Conservation (phyloP, 2,888 invertebrate genomes). For the Poecilobothrus nobilitatus region DNA sequence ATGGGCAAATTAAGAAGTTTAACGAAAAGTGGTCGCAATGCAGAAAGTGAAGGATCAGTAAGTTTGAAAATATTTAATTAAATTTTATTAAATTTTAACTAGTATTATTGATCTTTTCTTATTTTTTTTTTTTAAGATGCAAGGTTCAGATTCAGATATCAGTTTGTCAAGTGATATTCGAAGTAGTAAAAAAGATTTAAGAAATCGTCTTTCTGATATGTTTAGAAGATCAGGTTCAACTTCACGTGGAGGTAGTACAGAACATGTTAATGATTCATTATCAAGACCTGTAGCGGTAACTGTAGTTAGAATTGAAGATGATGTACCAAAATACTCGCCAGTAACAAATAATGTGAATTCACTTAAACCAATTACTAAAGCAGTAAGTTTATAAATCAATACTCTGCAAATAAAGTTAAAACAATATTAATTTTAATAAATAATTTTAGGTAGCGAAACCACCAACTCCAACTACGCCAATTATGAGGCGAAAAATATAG, state of each 20-base stretch:
- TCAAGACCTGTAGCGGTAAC: slow-evolving; percentile 49
- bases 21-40: slow-evolving; percentile 62
- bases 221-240: slow-evolving; percentile 61
- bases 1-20: slow-evolving; percentile 77
- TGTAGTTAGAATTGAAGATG: slow-evolving; percentile 38
- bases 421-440: not conserved
- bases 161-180: slow-evolving; percentile 53
- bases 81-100: not conserved
- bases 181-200: slow-evolving; percentile 65
- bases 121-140: slow-evolving; percentile 39
- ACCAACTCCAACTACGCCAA: slow-evolving; percentile 39
- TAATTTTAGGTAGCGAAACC: slow-evolving; percentile 37
- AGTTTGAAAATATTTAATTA: slow-evolving; percentile 17
- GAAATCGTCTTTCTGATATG: slow-evolving; percentile 73
- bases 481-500: slow-evolving; percentile 31
- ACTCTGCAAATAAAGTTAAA: not conserved
- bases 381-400: slow-evolving; percentile 23
- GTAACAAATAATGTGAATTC: slow-evolving; percentile 35
- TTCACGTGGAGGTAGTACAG: slow-evolving; percentile 57
- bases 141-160: slow-evolving; percentile 66
- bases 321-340: slow-evolving; percentile 37
- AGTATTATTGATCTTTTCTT: not conserved
- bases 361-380: slow-evolving; percentile 37
- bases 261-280: slow-evolving; percentile 37
- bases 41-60: slow-evolving; percentile 44